Evolutionary conservation across 2,888 invertebrate species (phyloP), one percentile per base, ranked within the genome.

Genomic region (Smittia aterrima): DNA sequence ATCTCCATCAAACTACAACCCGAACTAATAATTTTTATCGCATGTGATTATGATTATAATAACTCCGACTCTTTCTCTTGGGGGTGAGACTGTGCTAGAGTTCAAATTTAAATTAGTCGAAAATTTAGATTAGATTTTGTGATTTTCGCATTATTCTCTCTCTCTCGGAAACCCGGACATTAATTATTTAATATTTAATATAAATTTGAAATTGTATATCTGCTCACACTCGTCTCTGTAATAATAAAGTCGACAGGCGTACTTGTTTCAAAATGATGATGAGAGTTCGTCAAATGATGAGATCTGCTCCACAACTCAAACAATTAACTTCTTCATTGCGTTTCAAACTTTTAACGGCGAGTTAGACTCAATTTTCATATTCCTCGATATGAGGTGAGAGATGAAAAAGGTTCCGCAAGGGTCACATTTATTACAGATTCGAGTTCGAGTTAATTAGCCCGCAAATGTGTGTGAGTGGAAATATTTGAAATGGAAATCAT

Each of bases 81-180:
- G 2, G 47, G 47, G 47, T 13, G 47, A 47, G n/a, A n/a, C n/a
- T n/a, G n/a, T n/a, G n/a, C 32, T 3, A 32, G 32, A 32, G 32
- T 32, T n/a, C 47, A 67, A 70, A 70, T 70, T 70, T 70, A 70
- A 70, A 70, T 64, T 64, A 64, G 64, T 64, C 27, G 25, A 24
- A 47, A 58, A 64, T 70, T 70, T 70, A 70, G 70, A 70, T 70
- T 70, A 70, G 70, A 70, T 70, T 70, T 47, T 47, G 16, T 11
- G 47, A 47, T 47, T 47, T 54, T 64, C 64, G 64, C 64, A 64
- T 64, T 64, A 64, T 40, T 54, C 70, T 70, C 32, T 47, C 16
- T 54, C 70, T 70, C 32, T 47, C 16, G 47, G 70, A 70, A 70
- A 47, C 47, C 16, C 47, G 54, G 11, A 41, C 18, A 70, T 70